These are phyloP conservation scores for Patiria pectinifera DNA, from an alignment of 53 echinoderm and acorn worm species.

Conservation along the genomic window DNA sequence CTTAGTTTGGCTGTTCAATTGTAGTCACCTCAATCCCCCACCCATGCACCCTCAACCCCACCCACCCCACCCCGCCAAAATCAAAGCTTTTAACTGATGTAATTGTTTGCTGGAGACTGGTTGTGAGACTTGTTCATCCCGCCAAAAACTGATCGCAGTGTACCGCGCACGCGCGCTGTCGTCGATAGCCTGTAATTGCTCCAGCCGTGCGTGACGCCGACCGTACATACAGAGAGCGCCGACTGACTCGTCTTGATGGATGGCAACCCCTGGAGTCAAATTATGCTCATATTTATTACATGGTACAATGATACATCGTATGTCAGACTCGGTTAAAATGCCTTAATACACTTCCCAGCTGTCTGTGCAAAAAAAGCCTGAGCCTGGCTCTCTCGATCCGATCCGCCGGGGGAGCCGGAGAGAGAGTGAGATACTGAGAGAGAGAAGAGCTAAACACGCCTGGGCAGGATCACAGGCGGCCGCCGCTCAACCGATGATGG, in stretches of 20 bases:
- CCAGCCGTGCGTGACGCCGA: conserved; percentile 41
- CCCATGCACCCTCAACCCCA: too few relatives aligned
- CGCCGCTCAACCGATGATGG: conserved; percentile 47
- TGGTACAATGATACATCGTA: conserved; percentile 76
- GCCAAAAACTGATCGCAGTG: background rate
- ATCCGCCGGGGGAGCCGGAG: conserved; percentile 17
- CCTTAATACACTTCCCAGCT: conserved; percentile 71
- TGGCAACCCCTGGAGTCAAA: conserved; percentile 70
- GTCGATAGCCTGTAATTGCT: background rate
- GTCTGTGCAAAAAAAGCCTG: conserved; percentile 9
- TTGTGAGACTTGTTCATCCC: background rate
- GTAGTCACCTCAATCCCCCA: too few relatives aligned
- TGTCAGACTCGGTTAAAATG: conserved; percentile 76
- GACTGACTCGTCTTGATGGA: conserved; percentile 47
- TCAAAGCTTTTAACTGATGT: background rate
- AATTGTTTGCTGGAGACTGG: background rate
- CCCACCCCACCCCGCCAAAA: too few relatives aligned
- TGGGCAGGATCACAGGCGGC: conserved; percentile 38
- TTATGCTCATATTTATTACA: conserved; percentile 76
- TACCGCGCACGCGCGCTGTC: conserved; percentile 29
- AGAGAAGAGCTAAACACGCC: conserved; percentile 37
- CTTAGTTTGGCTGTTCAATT: too few relatives aligned
- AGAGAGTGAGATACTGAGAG: background rate
- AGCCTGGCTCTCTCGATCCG: background rate
- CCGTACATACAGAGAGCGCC: background rate